Conservation (phyloP, 2,888 invertebrate genomes). For the Tenthredo mesomela region DNA sequence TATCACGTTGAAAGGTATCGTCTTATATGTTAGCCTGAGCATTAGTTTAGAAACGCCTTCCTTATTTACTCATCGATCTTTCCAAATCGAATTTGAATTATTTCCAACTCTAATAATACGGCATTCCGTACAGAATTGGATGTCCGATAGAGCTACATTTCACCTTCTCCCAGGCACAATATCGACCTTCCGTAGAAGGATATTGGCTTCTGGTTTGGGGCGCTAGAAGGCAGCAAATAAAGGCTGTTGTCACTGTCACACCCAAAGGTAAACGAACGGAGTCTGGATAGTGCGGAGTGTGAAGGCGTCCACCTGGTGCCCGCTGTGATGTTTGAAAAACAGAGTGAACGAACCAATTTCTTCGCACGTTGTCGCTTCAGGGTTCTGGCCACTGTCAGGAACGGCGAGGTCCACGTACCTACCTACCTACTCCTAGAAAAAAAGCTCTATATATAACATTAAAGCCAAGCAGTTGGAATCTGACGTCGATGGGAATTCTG, state of each 20-base stretch:
- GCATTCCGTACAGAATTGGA: neutral
- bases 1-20: neutral
- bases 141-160: neutral
- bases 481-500: neutral
- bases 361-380: conserved; percentile 11
- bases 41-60: neutral
- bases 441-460: neutral
- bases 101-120: neutral
- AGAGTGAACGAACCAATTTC: conserved; percentile 38
- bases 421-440: neutral
- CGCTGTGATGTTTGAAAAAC: conserved; percentile 39
- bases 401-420: neutral
- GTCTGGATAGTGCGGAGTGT: neutral
- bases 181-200: conserved; percentile 21
- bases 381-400: neutral
- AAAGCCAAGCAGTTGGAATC: conserved; percentile 1
- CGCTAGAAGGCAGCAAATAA: conserved; percentile 39
- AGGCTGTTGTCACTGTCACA: conserved; percentile 50
- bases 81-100: neutral
- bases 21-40: neutral
- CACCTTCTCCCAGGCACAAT: conserved; percentile 1
- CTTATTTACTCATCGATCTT: neutral
- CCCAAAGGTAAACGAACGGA: conserved; percentile 46
- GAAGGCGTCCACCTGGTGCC: conserved; percentile 45
- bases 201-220: conserved; percentile 41